These are phyloP conservation scores for Microctonus aethiopoides DNA, from an alignment of 2,888 invertebrate genomes.

Conservation along the genomic window DNA sequence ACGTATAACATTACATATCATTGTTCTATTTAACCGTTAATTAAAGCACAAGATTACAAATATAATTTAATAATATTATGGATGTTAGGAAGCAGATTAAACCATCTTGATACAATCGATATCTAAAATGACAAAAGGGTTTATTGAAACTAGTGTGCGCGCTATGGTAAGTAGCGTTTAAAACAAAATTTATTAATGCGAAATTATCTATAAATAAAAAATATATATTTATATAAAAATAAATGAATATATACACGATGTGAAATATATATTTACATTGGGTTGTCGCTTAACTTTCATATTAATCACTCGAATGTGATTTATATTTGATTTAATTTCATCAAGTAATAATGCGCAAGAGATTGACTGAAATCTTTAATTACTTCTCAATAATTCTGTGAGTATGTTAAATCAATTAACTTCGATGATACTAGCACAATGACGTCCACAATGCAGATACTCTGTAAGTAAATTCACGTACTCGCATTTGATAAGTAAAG, in stretches of 20 bases:
- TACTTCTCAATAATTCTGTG: conserved; percentile 13
- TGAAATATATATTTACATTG: not conserved
- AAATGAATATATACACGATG: not conserved
- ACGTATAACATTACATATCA: conserved; percentile 65
- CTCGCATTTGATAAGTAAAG: not conserved
- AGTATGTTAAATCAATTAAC: conserved; percentile 7
- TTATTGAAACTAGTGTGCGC: conserved; percentile 38
- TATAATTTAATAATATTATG: conserved; percentile 40
- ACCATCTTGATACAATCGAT: conserved; percentile 6
- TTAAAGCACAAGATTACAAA: conserved; percentile 56
- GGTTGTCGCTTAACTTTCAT: conserved; percentile 2
- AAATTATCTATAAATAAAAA: not conserved
- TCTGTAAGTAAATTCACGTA: conserved; percentile 21
- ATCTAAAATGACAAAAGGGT: conserved; percentile 29
- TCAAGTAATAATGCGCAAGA: conserved; percentile 1
- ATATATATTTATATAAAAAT: too few relatives aligned
- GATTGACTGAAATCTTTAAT: not conserved
- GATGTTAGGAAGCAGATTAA: conserved; percentile 23
- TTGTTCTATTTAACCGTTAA: conserved; percentile 60
- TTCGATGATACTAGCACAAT: not conserved
- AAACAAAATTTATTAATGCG: conserved; percentile 8
- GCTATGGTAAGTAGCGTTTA: conserved; percentile 47
- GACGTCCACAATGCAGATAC: conserved; percentile 8
- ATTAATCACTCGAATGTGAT: not conserved
- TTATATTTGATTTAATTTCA: not conserved